Percentiles rank a stretch among this genome's conserved stretches.
phyloP scores from a whole-genome alignment of 1,140 invertebrate species.

The Helicorthomorpha holstii region DNA sequence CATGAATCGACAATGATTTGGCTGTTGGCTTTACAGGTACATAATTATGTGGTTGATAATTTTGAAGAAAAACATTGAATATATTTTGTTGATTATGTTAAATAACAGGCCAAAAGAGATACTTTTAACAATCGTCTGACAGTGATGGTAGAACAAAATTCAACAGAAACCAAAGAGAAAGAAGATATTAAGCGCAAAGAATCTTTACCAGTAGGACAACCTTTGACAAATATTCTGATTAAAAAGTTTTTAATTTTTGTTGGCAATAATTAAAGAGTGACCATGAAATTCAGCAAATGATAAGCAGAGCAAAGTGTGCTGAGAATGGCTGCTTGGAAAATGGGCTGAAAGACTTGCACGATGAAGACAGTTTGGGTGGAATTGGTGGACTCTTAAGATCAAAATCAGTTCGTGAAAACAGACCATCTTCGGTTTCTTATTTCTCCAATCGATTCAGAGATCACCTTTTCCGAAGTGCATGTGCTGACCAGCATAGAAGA shows the following conservation, averaged over 20 bases:
- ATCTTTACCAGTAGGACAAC: constrained; percentile 4
- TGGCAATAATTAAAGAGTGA: constrained; percentile 9
- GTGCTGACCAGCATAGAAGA: no score
- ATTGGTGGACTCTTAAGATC: neutral
- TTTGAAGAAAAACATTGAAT: neutral
- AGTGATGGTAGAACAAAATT: neutral
- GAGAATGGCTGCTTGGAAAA: neutral
- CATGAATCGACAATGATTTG: constrained; percentile 31
- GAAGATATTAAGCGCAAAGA: constrained; percentile 1
- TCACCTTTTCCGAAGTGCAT: no score
- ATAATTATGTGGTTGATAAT: neutral
- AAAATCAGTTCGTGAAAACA: neutral
- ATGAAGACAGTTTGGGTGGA: neutral
- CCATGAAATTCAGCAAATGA: constrained; percentile 4
- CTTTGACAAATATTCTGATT: neutral
- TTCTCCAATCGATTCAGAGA: no score
- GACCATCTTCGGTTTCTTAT: no score
- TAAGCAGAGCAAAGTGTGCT: neutral
- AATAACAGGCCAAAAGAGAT: neutral
- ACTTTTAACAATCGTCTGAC: neutral
- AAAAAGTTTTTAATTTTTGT: constrained; percentile 17
- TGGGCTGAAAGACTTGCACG: neutral
- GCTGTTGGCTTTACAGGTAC: constrained; percentile 25
- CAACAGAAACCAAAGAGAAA: neutral
- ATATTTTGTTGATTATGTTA: neutral